Base-by-base conservation (phyloP, 2,797 vertebrate species). In the Meriones psammophilus region DNA sequence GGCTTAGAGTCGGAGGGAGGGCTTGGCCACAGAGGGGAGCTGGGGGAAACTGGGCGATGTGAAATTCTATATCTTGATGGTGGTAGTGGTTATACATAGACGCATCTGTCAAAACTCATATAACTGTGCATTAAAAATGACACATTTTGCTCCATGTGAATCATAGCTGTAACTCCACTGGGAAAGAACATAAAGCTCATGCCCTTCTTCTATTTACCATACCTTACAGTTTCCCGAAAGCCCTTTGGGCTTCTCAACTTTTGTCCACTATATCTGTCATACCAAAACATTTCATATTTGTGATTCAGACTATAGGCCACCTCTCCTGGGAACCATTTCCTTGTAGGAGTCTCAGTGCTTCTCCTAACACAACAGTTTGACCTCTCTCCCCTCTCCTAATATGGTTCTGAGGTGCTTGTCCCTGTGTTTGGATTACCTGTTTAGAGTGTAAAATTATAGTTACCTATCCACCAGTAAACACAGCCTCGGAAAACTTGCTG, bases 91-190 rank as follows among this genome's bases (percentile, higher is more conserved):
- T 78, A 81, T 28, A 56, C 90, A 68, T 84, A 71, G 46, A 74
- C 39, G 9, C 30, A 36, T 79, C 30, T 95, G 74, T 86, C 80
- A 87, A 85, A 96, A 93, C 10, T 89, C n/a, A 66, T 22, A 88
- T 46, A 88, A 76, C 30, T 88, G 0, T 87, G n/a, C 22, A 36
- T 73, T 96, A n/a, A 93, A 90, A 73, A 85, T 84, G 39, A 12
- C 24, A 33, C 33, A 69, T 88, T 84, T 94, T 94, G 78, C 62
- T 92, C 17, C 60, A 71, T 87, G 22, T 66, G 71, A 84, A 84
- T 80, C 84, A 28, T 58, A 80, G 33, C 17, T 90, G 24, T 86
- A 91, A 85, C n/a, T 50, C 20, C 71, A 17, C 6, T 80, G 42
- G 71, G 33, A 64, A 66, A 68, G 69, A 58, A 73, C 71, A 26